Evolutionary conservation across 2,888 invertebrate genomes (phyloP), one percentile per base, ranked within the genome.

Genomic region (Andrena marginata): DNA sequence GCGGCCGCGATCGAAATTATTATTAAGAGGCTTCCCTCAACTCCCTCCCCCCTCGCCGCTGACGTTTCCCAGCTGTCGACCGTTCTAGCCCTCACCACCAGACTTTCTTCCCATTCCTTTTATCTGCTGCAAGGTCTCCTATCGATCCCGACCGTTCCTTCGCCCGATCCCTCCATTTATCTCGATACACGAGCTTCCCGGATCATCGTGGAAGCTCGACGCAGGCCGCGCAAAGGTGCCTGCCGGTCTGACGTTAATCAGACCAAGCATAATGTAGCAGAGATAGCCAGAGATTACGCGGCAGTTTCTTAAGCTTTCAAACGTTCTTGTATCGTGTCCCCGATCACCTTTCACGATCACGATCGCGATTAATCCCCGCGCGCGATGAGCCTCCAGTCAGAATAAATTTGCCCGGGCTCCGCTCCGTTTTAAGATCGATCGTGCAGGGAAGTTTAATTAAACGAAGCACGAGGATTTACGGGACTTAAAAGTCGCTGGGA

Each of bases 1-100:
- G 63, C 67, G 33, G 54, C 42, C 8, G 26, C 71, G 77, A 83
- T 83, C 74, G 70, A 74, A 85, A 80, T 74, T 72, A 65, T 73
- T 76, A 73, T 80, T 69, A 65, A 83, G 77, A 64, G 67, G 33
- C 26, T 68, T 69, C 54, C 20, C 64, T 33, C 67, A 13, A 13
- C 42, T 13, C 1, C 42, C 42, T 42, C 13, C 42, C 3, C 5
- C 16, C 16, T 42, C 42, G 13, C 10, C 56, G 23, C 8, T 49
- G 26, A 60, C 51, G n/a, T 54, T 73, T 56, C 26, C 67, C 29
- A 51, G 54, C 16, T 48, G 42, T 74, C 48, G 48, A 10, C 8
- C 20, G 10, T 26, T 3, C 42, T 0, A 2, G 20, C 7, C 33
- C 54, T 59, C 56, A 56, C 20, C 48, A 1, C 35, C 16, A 10